Evolutionary conservation across 2,113 vertebrate genomes (phyloP).

Genomic region (Psephotus haematonotus): DNA sequence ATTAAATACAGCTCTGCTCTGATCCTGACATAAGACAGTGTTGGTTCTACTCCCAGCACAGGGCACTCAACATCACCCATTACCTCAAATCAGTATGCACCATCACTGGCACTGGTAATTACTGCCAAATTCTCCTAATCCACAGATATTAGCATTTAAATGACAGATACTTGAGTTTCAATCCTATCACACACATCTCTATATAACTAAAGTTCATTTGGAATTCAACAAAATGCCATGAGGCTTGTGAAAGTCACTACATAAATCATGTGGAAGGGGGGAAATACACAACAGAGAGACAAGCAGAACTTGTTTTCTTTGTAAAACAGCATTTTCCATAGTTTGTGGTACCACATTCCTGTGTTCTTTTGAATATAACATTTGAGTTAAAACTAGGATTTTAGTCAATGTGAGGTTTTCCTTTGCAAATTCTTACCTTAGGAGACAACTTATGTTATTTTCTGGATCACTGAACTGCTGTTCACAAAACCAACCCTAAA

Average conservation of each 20-base stretch:
- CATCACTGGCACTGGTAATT: neutral
- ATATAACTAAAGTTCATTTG: neutral
- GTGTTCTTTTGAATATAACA: neutral
- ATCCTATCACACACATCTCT: conserved; percentile 35
- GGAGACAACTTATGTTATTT: neutral
- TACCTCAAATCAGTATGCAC: conserved; percentile 13
- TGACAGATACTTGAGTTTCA: conserved; percentile 4
- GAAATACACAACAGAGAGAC: neutral
- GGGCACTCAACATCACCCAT: neutral
- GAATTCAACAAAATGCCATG: conserved; percentile 2
- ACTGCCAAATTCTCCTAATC: conserved; percentile 15
- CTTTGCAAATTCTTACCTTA: neutral
- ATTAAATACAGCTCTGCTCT: neutral
- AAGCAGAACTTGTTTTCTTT: conserved; percentile 33
- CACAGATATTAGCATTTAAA: conserved; percentile 53
- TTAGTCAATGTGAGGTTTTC: neutral
- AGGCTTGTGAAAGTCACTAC: conserved; percentile 33
- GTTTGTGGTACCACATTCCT: neutral
- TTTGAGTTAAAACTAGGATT: neutral
- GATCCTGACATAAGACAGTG: neutral
- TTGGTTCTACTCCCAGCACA: neutral
- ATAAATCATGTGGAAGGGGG: conserved; percentile 3
- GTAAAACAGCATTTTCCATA: neutral
- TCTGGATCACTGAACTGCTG: neutral
- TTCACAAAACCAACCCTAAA: neutral